Conservation (phyloP, 2,888 invertebrate species). For the Ochropacha duplaris region DNA sequence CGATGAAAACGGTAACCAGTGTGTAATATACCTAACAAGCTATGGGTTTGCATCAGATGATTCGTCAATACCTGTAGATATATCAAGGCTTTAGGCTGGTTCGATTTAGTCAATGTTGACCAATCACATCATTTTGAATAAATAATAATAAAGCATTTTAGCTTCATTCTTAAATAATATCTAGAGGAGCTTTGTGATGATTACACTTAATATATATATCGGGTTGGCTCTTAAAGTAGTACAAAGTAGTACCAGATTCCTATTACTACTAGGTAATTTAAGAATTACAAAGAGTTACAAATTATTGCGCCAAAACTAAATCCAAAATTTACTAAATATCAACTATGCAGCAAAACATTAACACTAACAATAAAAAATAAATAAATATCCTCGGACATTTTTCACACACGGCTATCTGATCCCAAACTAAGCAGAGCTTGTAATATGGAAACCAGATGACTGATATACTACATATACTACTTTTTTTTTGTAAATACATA, state of each 20-base stretch:
- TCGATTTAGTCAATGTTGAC: background rate
- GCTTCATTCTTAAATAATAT: background rate
- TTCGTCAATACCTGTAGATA: slow-evolving; percentile 1
- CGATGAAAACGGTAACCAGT: no score
- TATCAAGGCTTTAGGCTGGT: background rate
- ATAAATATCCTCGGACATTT: no score
- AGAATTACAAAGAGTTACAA: background rate
- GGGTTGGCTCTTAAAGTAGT: no score
- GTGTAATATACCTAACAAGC: background rate
- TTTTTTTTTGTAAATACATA: no score
- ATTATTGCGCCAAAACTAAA: background rate
- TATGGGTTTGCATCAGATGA: background rate
- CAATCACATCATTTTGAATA: background rate
- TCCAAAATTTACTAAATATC: background rate
- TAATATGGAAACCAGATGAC: no score
- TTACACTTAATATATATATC: no score
- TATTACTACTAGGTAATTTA: background rate
- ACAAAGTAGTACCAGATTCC: no score
- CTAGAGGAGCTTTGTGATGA: background rate
- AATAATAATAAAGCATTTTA: background rate
- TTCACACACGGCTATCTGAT: no score
- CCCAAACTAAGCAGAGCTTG: no score
- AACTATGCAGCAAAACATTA: background rate
- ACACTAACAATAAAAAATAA: background rate
- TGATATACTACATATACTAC: no score